Percentiles rank a stretch among this genome's conserved stretches.
These are phyloP conservation scores for Leptinotarsa haldemani DNA, from an alignment of 2,888 invertebrate genomes.

Conservation along the genomic window DNA sequence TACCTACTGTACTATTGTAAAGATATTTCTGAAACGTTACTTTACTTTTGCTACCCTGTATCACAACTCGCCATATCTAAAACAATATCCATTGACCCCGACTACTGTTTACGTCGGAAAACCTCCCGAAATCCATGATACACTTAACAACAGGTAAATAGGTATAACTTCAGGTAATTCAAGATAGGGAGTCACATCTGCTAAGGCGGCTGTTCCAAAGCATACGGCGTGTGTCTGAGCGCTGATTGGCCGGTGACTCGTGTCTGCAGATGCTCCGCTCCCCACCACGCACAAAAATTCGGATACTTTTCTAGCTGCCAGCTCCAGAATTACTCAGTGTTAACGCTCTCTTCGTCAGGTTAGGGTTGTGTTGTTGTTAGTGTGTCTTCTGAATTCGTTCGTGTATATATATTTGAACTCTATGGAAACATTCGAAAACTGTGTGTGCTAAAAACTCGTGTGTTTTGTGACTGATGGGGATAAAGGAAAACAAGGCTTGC, in stretches of 20 bases:
- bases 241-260: constrained; percentile 72
- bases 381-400: constrained; percentile 24
- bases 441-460: constrained; percentile 34
- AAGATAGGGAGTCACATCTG: constrained; percentile 60
- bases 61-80: background rate
- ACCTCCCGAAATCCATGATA: constrained; percentile 22
- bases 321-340: constrained; percentile 51
- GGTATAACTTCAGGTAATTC: constrained; percentile 47
- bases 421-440: constrained; percentile 27
- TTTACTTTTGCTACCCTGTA: background rate
- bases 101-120: constrained; percentile 22
- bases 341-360: constrained; percentile 10
- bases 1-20: background rate
- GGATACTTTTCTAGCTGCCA: constrained; percentile 56
- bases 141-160: constrained; percentile 49
- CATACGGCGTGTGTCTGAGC: constrained; percentile 70
- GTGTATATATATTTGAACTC: constrained; percentile 7
- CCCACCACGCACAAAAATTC: constrained; percentile 46
- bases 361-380: constrained; percentile 1
- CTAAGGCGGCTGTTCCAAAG: constrained; percentile 60
- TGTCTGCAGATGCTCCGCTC: constrained; percentile 64
- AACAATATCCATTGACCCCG: constrained; percentile 18
- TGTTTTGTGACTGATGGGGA: constrained; percentile 61
- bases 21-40: too few species aligned
- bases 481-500: constrained; percentile 57